Percentiles rank a stretch among this genome's conserved stretches.
phyloP scores from a whole-genome alignment of 2,797 vertebrate genomes.

The Cynodonichthys magdalenae region DNA sequence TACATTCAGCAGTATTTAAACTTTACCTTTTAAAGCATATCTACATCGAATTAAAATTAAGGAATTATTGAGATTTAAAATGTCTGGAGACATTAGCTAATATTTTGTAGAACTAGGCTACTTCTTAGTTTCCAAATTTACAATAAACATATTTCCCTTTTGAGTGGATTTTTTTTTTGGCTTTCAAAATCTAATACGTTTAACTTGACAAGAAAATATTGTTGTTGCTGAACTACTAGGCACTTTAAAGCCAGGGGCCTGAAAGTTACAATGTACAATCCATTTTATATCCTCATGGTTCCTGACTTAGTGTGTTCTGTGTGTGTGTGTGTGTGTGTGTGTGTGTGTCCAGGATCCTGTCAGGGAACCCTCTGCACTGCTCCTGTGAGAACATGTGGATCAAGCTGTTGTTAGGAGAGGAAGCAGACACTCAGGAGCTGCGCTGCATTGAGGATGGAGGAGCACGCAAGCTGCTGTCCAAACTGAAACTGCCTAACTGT shows the following conservation, averaged over 20 bases:
- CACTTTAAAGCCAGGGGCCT: neutral
- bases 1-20: too few relatives aligned
- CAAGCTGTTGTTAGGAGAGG: conserved; percentile 89
- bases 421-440: conserved; percentile 87
- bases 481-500: conserved; percentile 86
- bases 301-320: conserved; percentile 34
- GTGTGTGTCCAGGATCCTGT: conserved; percentile 82
- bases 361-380: conserved; percentile 92
- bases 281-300: conserved; percentile 5
- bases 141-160: too few relatives aligned
- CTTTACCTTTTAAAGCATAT: too few relatives aligned
- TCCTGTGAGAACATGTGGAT: conserved; percentile 98
- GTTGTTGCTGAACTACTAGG: too few relatives aligned
- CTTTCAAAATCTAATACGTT: neutral
- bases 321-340: conserved; percentile 40
- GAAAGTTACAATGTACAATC: neutral
- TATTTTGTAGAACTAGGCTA: too few relatives aligned
- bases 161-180: too few relatives aligned
- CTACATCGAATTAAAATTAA: too few relatives aligned
- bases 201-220: neutral
- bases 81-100: too few relatives aligned
- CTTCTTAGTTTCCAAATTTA: too few relatives aligned
- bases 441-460: conserved; percentile 89
- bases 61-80: too few relatives aligned
- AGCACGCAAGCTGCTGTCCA: conserved; percentile 83